Base-by-base conservation (phyloP, 2,113 vertebrate species). In the Bambusicola thoracicus region DNA sequence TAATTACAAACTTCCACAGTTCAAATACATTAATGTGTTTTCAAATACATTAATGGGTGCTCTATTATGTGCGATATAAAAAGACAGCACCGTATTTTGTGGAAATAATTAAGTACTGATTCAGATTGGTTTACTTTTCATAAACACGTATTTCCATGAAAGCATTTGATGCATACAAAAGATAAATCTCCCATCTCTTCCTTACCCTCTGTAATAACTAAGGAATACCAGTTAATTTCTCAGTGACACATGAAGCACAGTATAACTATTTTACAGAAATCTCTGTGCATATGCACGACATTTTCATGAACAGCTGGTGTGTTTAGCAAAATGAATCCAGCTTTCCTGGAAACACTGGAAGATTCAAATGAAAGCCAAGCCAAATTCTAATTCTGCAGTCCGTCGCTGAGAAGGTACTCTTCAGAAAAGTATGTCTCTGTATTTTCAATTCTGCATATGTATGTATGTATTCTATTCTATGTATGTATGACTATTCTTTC, bases 41-140 rank as follows among this genome's bases (percentile, higher is more conserved):
- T 59, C 62, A 68, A 1, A 44, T 0, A 0, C 2, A 27, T 88
- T 73, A 30, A 36, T 5, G 4, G 3, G 2, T 70, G 38, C 8
- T 81, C 13, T 6, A 19, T 3, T 29, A 3, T 27, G 6, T 20
- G 12, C n/a, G 8, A 14, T 74, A 81, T 58, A 75, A 59, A 78
- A 84, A 89, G 17, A 7, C 56, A n/a, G 46, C 2, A 1, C 59
- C 17, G 6, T 44, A 3, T 48, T 18, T 44, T 40, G 30, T 20
- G 13, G 30, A 21, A 85, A 68, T 32, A 43, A 15, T 29, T 67
- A 68, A 76, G 48, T n/a, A 11, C 7, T 51, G 22, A 40, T 44
- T 18, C 2, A 17, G 8, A 29, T 51, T 79, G 66, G 11, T 16
- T 30, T 76, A 83, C 32, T 43, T 90, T 46, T 90, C 48, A 36